These are phyloP conservation scores for Acleris emargana DNA, from an alignment of 2,888 invertebrate species.

Conservation along the genomic window DNA sequence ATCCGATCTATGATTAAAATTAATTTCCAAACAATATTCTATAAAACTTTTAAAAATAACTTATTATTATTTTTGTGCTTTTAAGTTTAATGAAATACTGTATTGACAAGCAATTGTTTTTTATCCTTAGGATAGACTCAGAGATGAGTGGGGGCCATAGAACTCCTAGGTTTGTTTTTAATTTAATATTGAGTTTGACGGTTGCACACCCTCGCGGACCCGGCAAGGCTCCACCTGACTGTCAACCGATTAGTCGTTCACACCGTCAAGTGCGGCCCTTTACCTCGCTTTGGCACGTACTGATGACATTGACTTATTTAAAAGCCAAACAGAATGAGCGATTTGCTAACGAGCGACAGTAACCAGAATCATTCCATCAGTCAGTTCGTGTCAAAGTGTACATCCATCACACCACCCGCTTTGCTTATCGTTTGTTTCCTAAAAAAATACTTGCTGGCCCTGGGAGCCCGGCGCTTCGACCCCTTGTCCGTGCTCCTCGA, in stretches of 20 bases:
- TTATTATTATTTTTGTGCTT: background rate
- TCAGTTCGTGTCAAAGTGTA: slow-evolving; percentile 27
- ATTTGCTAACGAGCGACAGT: background rate
- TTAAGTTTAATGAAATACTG: slow-evolving; percentile 8
- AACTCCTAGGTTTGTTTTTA: slow-evolving; percentile 87
- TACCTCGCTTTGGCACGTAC: slow-evolving; percentile 30
- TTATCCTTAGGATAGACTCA: slow-evolving; percentile 86
- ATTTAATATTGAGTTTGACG: slow-evolving; percentile 78
- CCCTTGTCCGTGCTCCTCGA: slow-evolving; percentile 6
- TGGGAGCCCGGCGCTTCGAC: slow-evolving; percentile 15
- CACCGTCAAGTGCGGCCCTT: slow-evolving; percentile 19
- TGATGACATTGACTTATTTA: background rate
- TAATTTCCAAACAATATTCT: no score
- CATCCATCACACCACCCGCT: slow-evolving; percentile 24
- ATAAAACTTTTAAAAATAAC: no score
- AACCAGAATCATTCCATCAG: background rate
- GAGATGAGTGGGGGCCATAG: slow-evolving; percentile 87
- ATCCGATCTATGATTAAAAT: no score
- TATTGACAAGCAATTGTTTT: slow-evolving; percentile 51
- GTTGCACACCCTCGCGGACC: slow-evolving; percentile 64
- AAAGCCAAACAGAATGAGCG: background rate
- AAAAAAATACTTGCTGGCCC: slow-evolving; percentile 7
- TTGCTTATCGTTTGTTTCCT: slow-evolving; percentile 31
- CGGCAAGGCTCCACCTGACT: slow-evolving; percentile 38
- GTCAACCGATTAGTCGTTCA: slow-evolving; percentile 18